These are phyloP conservation scores for Fregetta grallaria DNA, from an alignment of 2,113 vertebrate genomes.

Conservation along the genomic window DNA sequence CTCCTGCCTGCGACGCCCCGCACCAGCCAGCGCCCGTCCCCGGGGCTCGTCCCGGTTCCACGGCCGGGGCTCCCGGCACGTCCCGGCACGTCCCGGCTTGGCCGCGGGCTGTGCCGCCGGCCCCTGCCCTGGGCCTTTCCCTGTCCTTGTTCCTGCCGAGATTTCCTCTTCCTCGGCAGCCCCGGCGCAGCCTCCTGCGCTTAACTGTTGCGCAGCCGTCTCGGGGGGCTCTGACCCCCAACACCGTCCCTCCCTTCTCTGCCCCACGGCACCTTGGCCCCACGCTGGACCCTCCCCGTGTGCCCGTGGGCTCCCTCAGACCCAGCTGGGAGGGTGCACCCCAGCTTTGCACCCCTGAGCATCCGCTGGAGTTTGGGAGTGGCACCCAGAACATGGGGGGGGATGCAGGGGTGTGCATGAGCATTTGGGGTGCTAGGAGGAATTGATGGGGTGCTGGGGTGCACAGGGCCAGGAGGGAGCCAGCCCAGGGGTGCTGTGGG, in stretches of 20 bases:
- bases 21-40: rapidly evolving
- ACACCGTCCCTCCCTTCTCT: background rate
- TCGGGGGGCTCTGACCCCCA: background rate
- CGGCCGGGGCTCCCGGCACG: background rate
- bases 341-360: background rate
- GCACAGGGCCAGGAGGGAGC: background rate
- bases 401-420: background rate
- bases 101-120: background rate
- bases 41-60: rapidly evolving
- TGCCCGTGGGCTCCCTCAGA: background rate
- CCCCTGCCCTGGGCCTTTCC: background rate
- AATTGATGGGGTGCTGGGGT: rapidly evolving
- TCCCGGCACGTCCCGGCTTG: background rate
- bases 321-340: background rate
- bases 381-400: background rate
- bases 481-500: background rate
- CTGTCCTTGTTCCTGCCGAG: background rate
- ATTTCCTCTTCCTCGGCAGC: conserved; percentile 25
- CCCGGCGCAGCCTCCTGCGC: background rate
- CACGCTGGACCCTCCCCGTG: rapidly evolving
- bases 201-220: background rate
- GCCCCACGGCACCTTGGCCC: background rate
- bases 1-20: rapidly evolving
- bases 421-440: background rate
- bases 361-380: background rate